Percentiles rank a stretch among this genome's conserved stretches.
These are phyloP conservation scores for Lepidochrysops patricia DNA, from an alignment of 2,888 invertebrate species.

Conservation along the genomic window DNA sequence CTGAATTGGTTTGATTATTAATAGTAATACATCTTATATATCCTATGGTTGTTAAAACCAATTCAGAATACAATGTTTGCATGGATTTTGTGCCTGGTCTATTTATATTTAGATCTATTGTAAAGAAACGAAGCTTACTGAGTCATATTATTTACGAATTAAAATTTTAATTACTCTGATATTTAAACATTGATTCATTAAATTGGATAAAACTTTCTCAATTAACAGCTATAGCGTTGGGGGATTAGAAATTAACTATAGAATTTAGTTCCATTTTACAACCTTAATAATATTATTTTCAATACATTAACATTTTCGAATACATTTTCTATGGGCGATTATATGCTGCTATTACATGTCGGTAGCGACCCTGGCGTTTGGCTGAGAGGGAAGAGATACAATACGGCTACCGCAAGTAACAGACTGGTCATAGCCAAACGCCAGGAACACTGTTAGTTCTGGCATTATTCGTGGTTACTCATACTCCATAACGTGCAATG, in stretches of 20 bases:
- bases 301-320: slow-evolving; percentile 26
- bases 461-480: slow-evolving; percentile 1
- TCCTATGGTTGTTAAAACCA: slow-evolving; percentile 12
- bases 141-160: slow-evolving; percentile 21
- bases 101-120: slow-evolving; percentile 7
- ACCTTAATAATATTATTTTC: slow-evolving; percentile 18
- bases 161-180: slow-evolving; percentile 20
- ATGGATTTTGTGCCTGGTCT: slow-evolving; percentile 25
- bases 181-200: slow-evolving; percentile 25
- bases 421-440: neutral
- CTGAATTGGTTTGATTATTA: slow-evolving; percentile 27
- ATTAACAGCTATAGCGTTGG: slow-evolving; percentile 22
- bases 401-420: neutral
- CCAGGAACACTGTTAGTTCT: neutral
- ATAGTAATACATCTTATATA: neutral
- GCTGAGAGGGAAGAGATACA: neutral
- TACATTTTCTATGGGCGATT: slow-evolving; percentile 27
- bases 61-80: slow-evolving; percentile 14
- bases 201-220: slow-evolving; percentile 24
- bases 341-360: slow-evolving; percentile 17
- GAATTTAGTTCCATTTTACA: slow-evolving; percentile 10
- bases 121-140: slow-evolving; percentile 21
- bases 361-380: neutral
- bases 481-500: neutral
- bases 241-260: slow-evolving; percentile 22